Evolutionary conservation across 1,140 invertebrate genomes (phyloP), one percentile per base, ranked within the genome.

Genomic region (Brachionus rubens): DNA sequence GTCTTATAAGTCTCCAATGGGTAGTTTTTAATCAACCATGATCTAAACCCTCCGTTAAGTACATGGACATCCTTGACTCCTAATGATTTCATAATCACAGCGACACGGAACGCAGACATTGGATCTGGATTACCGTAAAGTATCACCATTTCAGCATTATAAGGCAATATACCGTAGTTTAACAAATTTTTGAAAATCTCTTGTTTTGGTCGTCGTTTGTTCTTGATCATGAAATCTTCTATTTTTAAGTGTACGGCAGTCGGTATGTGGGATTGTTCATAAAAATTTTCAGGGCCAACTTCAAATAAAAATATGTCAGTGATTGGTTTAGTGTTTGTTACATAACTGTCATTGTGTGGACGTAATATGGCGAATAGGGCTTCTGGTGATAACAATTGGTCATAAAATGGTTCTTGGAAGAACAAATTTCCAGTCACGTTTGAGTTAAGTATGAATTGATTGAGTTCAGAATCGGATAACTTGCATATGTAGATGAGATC

Each of bases 331-430:
- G 46, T 48, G 21, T 48, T 48, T 6, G 48, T n/a, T 26, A 72
- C 68, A 43, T 72, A 48, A 10, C 28, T 48, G 26, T 48, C 68
- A 16, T 72, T 72, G 26, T 33, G 21, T n/a, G 68, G 68, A 1
- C 48, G 21, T 0, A 72, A 26, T n/a, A 72, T 72, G 2, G 68
- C 46, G 16, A 40, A 72, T 28, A 72, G 40, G 4, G 46, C 46
- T n/a, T 72, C 68, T 33, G 68, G 46, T 19, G 68, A 72, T 28
- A 72, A n/a, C 0, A 72, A 36, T 19, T 36, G 28, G 10, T 72
- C 68, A 40, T 72, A 72, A 30, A 72, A 72, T 3, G 68, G 68
- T 21, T 72, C 68, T 48, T 72, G 68, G 26, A 72, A 72, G 3
- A 72, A 72, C 4, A 72, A 30, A 14, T 72, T 68, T 14, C 41